Evolutionary conservation across 2,888 invertebrate species (phyloP).

Genomic region (Brachynemurus nebulosus): DNA sequence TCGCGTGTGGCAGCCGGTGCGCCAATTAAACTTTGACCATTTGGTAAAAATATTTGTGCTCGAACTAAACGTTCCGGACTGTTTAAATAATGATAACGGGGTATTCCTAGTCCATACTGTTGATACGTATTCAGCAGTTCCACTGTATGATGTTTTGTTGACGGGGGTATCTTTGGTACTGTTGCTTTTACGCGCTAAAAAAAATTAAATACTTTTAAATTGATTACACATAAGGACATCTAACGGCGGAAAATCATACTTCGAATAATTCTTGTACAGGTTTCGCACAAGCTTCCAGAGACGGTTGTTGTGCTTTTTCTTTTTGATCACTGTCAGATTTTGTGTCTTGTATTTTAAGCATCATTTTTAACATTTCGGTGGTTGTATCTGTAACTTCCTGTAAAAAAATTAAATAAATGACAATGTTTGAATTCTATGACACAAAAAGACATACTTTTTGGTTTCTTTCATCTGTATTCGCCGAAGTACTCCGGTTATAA

Average conservation of each 20-base stretch:
- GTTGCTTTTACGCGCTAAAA: slow-evolving; percentile 25
- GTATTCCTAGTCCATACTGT: slow-evolving; percentile 30
- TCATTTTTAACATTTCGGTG: slow-evolving; percentile 2
- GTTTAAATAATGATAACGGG: slow-evolving; percentile 33
- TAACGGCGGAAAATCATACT: neutral
- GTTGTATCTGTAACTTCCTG: too few species aligned
- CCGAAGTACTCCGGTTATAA: too few species aligned
- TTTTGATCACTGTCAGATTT: neutral
- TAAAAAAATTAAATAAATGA: too few species aligned
- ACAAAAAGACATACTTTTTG: too few species aligned
- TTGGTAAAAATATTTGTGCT: slow-evolving; percentile 35
- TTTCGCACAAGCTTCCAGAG: neutral
- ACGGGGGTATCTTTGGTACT: too few species aligned
- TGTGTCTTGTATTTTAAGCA: neutral
- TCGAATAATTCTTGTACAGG: neutral
- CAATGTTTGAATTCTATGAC: too few species aligned
- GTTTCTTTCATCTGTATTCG: too few species aligned
- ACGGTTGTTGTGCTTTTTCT: neutral
- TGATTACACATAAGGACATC: neutral
- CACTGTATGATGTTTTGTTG: slow-evolving; percentile 21
- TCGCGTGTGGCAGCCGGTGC: slow-evolving; percentile 31
- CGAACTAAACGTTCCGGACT: slow-evolving; percentile 24
- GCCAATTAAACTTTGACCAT: slow-evolving; percentile 33
- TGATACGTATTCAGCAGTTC: slow-evolving; percentile 33
- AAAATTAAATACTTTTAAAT: slow-evolving; percentile 10